Evolutionary conservation across 2,888 invertebrate genomes (phyloP), one percentile per base, ranked within the genome.

Genomic region (Acanthopleura granulata): DNA sequence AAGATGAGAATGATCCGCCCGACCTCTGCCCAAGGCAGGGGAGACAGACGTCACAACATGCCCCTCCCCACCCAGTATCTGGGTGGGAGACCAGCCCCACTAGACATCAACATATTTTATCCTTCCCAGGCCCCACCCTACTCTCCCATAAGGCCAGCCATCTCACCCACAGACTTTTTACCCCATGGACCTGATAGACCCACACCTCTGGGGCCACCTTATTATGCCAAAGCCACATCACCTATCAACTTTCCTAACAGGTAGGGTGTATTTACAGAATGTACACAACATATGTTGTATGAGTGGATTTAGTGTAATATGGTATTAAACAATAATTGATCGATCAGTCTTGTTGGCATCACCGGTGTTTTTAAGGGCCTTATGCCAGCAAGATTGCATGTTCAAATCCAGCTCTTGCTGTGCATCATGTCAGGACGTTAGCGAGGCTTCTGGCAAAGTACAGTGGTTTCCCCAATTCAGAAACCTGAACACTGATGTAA

Each of bases 161-260:
- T 66, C 15, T 66, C 66, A 16, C 66, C 66, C 18, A 66, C 66
- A 66, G 66, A 66, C 16, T 66, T 66, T 25, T 16, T 27, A 66
- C 29, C 25, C 3, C 22, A 27, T 16, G 66, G 22, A 6, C 66
- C 66, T 27, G 66, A 66, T 25, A 22, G 66, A 66, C 66, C 66
- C 16, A 16, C 25, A 22, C 66, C 66, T 27, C 25, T 27, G 18
- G 66, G 22, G 22, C 66, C 66, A 16, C 66, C 22, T 27, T 15
- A 27, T 66, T 6, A 27, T 66, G 66, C 22, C 66, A 66, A 66
- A 27, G 29, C 66, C 66, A 66, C 66, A 16, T 66, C 66, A 66
- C 66, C 66, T 6, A 66, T 66, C 25, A 27, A 66, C 66, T 66
- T 66, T 27, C 29, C 66, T 3, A 16, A 18, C 66, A 66, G 66